Evolutionary conservation across 2,113 vertebrate genomes (phyloP).

Genomic region (Antechinus flavipes): DNA sequence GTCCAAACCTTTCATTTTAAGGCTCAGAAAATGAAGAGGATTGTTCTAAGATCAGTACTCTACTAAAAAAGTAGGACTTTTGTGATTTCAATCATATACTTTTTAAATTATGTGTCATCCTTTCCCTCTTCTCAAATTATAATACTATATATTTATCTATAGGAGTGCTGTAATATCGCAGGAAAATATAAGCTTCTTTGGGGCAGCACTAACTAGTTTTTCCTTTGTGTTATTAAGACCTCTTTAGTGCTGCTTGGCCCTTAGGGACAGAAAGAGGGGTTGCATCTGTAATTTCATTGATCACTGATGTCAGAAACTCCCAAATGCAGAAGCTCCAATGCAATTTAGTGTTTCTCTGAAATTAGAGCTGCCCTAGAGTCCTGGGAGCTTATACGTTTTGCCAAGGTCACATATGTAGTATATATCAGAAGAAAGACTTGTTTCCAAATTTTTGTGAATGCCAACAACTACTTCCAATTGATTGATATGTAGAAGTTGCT

Average conservation of each 20-base stretch:
- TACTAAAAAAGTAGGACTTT: background rate
- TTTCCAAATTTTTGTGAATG: background rate
- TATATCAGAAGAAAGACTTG: background rate
- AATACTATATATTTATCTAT: background rate
- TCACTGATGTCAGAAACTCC: background rate
- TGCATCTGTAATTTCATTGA: background rate
- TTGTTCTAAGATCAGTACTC: background rate
- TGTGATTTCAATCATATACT: background rate
- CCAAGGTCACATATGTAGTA: background rate
- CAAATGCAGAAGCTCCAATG: background rate
- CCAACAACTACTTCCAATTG: background rate
- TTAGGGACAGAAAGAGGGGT: background rate
- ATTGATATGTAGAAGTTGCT: background rate
- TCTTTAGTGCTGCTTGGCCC: background rate
- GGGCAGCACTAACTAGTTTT: background rate
- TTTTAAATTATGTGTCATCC: background rate
- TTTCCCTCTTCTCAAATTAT: background rate
- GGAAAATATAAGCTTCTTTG: background rate
- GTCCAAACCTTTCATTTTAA: background rate
- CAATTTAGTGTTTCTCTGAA: background rate
- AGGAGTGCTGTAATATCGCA: background rate
- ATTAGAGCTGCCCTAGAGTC: background rate
- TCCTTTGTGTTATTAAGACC: background rate
- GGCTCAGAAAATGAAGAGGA: background rate
- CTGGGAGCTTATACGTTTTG: background rate